Evolutionary conservation across 2,113 vertebrate species (phyloP).

Genomic region (Rhinolophus sinicus): DNA sequence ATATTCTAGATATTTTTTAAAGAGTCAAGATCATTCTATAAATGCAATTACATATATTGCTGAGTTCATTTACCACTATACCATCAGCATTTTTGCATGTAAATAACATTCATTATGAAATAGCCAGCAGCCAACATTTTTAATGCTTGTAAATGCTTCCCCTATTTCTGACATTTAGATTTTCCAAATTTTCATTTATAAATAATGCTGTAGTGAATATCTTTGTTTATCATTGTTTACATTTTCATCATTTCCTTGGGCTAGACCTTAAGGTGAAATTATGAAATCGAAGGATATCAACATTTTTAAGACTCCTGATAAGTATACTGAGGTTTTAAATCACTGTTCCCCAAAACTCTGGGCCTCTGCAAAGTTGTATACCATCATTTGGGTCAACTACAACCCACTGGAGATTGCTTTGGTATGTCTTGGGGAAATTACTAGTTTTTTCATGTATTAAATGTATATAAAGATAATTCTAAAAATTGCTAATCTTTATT

Average conservation of each 20-base stretch:
- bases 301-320: not conserved
- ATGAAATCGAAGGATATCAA: not conserved
- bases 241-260: not conserved
- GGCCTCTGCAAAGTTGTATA: not conserved
- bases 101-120: constrained; percentile 49
- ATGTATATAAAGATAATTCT: constrained; percentile 42
- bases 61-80: not conserved
- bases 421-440: not conserved
- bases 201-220: not conserved
- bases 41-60: not conserved
- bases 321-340: not conserved
- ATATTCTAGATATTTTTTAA: constrained; percentile 28
- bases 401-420: not conserved
- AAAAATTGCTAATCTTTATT: constrained; percentile 47
- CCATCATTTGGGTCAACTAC: not conserved
- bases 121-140: not conserved
- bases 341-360: not conserved
- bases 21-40: not conserved
- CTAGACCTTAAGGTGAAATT: not conserved
- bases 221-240: not conserved
- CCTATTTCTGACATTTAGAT: not conserved
- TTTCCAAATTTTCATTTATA: constrained; percentile 37
- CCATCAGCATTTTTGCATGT: not conserved
- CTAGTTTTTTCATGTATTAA: constrained; percentile 38
- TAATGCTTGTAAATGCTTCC: not conserved